Conservation (phyloP, 2,797 vertebrate genomes). For the Dendrocincla fuliginosa region DNA sequence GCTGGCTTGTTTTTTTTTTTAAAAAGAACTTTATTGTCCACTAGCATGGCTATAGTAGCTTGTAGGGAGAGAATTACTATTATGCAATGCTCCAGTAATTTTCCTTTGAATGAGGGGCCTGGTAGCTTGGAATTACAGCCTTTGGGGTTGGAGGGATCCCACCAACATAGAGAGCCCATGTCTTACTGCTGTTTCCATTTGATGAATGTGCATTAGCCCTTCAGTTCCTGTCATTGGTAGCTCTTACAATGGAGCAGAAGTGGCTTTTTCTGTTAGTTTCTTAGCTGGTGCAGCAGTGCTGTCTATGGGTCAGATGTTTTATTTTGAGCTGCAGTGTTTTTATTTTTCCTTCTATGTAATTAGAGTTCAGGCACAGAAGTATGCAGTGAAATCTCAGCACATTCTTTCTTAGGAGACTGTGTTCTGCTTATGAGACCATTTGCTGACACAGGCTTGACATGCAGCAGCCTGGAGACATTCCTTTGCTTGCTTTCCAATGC, state of each 20-base stretch:
- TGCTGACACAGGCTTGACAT: constrained; percentile 53
- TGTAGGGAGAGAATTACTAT: not conserved
- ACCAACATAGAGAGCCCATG: not conserved
- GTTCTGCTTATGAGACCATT: constrained; percentile 18
- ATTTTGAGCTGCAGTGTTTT: not conserved
- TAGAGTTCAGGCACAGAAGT: constrained; percentile 23
- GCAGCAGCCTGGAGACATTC: constrained; percentile 38
- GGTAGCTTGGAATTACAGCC: not conserved
- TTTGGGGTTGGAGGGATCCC: not conserved
- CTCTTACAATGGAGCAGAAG: not conserved
- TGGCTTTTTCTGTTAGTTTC: not conserved
- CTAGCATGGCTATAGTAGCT: not conserved
- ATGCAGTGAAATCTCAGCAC: constrained; percentile 59
- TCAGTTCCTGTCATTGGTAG: not conserved
- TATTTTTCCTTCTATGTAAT: not conserved
- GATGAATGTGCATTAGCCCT: not conserved
- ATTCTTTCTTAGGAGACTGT: constrained; percentile 35
- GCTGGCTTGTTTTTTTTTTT: not conserved
- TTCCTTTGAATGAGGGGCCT: not conserved
- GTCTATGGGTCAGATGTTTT: constrained; percentile 4
- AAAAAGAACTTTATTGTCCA: not conserved
- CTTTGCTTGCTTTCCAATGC: not conserved
- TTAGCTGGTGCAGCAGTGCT: not conserved
- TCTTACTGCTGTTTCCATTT: not conserved
- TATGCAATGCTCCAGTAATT: not conserved